A percentile compares a stretch with the other conserved stretches of the same genome.
These are phyloP conservation scores for Stenchaetothrips biformis DNA, from an alignment of 2,888 invertebrate genomes.

Conservation along the genomic window DNA sequence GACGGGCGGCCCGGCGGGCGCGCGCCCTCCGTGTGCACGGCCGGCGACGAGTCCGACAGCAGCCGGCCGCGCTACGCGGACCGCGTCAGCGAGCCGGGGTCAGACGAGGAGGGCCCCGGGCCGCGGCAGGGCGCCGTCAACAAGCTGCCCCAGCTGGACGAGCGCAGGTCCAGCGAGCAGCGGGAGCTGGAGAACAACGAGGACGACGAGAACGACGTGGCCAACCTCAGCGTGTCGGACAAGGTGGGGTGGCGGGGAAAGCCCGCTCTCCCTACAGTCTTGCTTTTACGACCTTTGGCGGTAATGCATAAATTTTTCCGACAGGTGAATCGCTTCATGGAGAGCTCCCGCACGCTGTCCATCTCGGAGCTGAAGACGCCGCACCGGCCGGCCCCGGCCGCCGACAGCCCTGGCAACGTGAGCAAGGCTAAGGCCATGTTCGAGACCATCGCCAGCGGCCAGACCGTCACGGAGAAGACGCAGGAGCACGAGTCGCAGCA, in stretches of 20 bases:
- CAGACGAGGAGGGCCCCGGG: conserved; percentile 44
- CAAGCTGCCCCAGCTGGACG: conserved; percentile 16
- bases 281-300: too few species aligned
- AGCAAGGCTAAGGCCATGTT: conserved; percentile 65
- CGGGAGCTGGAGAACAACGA: conserved; percentile 27
- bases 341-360: conserved; percentile 7
- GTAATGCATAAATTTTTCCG: too few species aligned
- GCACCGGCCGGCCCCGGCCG: conserved; percentile 34
- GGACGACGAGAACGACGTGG: conserved; percentile 32
- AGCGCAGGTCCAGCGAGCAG: conserved; percentile 17
- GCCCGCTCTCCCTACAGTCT: too few species aligned
- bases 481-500: neutral
- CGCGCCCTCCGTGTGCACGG: conserved; percentile 56
- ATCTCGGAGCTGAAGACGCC: conserved; percentile 21
- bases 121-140: conserved; percentile 15
- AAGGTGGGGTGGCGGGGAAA: conserved; percentile 9
- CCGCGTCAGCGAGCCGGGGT: conserved; percentile 69
- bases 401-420: conserved; percentile 53
- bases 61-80: conserved; percentile 60
- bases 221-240: conserved; percentile 31
- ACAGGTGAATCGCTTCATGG: conserved; percentile 8
- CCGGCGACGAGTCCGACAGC: conserved; percentile 51
- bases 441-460: conserved; percentile 54
- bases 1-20: conserved; percentile 64
- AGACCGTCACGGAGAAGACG: conserved; percentile 22